Conservation (phyloP, 2,113 vertebrate species). For the Alligator mississippiensis region DNA sequence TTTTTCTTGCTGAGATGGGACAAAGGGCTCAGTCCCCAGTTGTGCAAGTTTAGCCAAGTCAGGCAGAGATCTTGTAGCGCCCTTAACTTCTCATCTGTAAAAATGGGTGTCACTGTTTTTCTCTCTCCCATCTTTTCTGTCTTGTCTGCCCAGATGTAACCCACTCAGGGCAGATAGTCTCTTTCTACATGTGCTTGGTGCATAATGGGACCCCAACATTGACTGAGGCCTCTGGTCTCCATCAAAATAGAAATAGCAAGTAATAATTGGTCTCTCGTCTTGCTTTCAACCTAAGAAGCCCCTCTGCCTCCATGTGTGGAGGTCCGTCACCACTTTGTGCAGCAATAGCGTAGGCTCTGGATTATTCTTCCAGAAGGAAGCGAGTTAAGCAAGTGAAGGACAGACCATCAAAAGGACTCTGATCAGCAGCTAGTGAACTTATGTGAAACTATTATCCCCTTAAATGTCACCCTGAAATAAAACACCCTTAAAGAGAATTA, state of each 20-base stretch:
- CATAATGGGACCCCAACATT: background rate
- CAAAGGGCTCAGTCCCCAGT: background rate
- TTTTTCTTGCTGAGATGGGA: background rate
- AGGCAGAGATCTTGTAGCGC: background rate
- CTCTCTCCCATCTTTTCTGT: background rate
- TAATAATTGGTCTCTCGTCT: background rate
- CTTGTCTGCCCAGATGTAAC: background rate
- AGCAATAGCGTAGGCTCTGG: background rate
- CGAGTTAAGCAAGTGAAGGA: fast-evolving
- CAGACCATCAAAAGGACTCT: background rate
- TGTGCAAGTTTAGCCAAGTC: background rate
- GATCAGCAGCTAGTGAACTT: fast-evolving
- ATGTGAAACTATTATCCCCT: fast-evolving
- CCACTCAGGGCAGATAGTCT: background rate
- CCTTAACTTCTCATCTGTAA: background rate
- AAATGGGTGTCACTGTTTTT: background rate
- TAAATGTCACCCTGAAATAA: background rate
- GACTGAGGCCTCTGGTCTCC: background rate
- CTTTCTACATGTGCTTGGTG: background rate
- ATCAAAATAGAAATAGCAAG: background rate
- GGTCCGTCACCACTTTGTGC: fast-evolving
- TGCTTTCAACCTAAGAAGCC: background rate
- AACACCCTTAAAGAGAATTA: background rate
- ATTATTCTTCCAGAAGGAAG: background rate
- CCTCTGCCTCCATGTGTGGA: background rate